These are phyloP conservation scores for Haliclona indistincta DNA, from an alignment of 37 sponge, comb jelly and placozoan genomes.

Conservation along the genomic window DNA sequence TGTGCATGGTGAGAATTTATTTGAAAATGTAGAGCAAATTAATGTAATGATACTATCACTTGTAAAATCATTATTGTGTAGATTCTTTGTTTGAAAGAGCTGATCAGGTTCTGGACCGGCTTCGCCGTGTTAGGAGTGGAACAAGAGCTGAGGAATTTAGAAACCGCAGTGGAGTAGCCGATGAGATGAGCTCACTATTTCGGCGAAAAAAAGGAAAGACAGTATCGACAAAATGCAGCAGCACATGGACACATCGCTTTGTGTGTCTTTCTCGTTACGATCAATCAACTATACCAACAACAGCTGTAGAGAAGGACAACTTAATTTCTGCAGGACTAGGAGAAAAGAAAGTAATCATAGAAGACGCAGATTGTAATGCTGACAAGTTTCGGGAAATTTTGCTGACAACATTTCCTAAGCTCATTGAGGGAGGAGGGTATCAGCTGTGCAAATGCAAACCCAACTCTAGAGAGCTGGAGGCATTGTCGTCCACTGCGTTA, in stretches of 20 bases:
- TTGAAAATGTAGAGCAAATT: not conserved
- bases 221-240: not conserved
- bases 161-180: not conserved
- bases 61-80: not conserved
- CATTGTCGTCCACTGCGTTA: not conserved
- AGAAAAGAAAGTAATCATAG: constrained; percentile 15
- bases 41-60: not conserved
- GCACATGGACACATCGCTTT: constrained; percentile 32
- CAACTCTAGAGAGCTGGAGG: constrained; percentile 5
- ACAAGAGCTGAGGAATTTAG: not conserved
- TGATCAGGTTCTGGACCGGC: not conserved
- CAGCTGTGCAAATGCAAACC: constrained; percentile 17
- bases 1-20: not conserved
- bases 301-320: constrained; percentile 5
- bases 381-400: constrained; percentile 2
- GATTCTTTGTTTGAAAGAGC: not conserved
- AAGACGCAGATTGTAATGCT: constrained; percentile 11
- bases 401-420: constrained; percentile 10
- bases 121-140: not conserved
- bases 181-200: not conserved
- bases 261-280: constrained; percentile 11
- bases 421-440: constrained; percentile 19
- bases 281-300: constrained; percentile 10
- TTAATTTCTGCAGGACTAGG: constrained; percentile 21
- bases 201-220: not conserved